Evolutionary conservation across 2,888 invertebrate genomes (phyloP).

Genomic region (Crocallis elinguaria): DNA sequence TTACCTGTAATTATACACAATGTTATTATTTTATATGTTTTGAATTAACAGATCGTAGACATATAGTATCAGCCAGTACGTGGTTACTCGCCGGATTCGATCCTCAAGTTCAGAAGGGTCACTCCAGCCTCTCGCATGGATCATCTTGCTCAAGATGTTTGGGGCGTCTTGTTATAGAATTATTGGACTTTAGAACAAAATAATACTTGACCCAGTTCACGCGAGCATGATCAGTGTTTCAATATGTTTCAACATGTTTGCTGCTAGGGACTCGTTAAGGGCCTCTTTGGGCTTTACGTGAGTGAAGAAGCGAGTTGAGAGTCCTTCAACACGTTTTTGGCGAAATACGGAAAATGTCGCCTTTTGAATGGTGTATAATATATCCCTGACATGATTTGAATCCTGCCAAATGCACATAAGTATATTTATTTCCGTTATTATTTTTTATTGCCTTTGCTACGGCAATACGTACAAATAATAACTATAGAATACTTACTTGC

Average conservation of each 20-base stretch:
- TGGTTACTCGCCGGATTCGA: neutral
- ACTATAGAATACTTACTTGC: too few species aligned
- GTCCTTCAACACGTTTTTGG: too few species aligned
- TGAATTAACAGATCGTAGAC: neutral
- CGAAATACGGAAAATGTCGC: too few species aligned
- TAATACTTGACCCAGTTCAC: slow-evolving; percentile 1
- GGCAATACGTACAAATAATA: too few species aligned
- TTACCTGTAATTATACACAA: too few species aligned
- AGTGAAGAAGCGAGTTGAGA: neutral
- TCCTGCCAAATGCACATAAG: too few species aligned
- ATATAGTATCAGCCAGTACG: neutral
- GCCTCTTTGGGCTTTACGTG: neutral
- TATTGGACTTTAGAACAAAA: slow-evolving; percentile 22
- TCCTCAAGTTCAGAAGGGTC: slow-evolving; percentile 9
- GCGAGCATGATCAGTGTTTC: slow-evolving; percentile 1
- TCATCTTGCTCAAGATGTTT: slow-evolving; percentile 16
- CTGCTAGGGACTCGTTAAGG: slow-evolving; percentile 1
- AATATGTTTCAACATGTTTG: slow-evolving; percentile 6
- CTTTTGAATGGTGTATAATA: too few species aligned
- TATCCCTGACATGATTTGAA: too few species aligned
- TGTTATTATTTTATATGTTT: too few species aligned
- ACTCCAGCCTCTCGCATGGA: too few species aligned
- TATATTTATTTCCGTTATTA: too few species aligned
- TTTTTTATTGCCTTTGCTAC: too few species aligned
- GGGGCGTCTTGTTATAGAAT: slow-evolving; percentile 28